Conservation (phyloP, 2,797 vertebrate species). For the Acanthurus leucopareius region DNA sequence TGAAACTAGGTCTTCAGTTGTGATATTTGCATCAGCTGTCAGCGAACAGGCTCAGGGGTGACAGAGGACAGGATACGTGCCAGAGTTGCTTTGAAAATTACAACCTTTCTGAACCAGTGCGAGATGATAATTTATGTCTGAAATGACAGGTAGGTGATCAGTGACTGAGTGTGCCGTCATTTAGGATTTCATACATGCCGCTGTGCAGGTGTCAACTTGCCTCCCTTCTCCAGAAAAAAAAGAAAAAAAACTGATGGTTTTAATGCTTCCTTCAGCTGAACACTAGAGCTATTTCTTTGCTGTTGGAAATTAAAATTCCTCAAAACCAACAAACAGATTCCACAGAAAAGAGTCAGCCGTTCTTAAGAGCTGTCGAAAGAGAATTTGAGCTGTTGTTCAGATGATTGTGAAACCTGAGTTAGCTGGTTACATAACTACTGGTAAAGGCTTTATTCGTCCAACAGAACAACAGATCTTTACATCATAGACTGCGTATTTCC, state of each 20-base stretch:
- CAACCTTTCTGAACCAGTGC: not conserved
- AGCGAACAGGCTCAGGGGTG: not conserved
- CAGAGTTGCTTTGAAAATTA: constrained; percentile 11
- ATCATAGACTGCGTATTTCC: not conserved
- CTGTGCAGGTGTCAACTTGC: not conserved
- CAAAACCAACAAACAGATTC: not conserved
- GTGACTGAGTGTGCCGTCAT: not conserved
- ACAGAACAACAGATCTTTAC: not conserved
- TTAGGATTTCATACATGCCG: not conserved
- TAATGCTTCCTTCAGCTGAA: not conserved
- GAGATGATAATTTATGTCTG: not conserved
- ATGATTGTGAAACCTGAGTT: not conserved
- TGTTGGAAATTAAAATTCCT: constrained; percentile 7
- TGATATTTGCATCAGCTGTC: not conserved
- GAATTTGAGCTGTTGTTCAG: not conserved
- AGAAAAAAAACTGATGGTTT: not conserved
- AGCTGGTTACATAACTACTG: too few relatives aligned
- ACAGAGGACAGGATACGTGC: not conserved
- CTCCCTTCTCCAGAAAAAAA: not conserved
- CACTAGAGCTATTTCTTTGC: not conserved
- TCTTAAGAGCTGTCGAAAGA: not conserved
- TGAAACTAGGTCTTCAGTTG: not conserved
- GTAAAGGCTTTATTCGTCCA: not conserved
- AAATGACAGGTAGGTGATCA: not conserved
- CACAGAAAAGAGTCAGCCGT: not conserved